Evolutionary conservation across 2,113 vertebrate species (phyloP).

Genomic region (Fukomys damarensis): DNA sequence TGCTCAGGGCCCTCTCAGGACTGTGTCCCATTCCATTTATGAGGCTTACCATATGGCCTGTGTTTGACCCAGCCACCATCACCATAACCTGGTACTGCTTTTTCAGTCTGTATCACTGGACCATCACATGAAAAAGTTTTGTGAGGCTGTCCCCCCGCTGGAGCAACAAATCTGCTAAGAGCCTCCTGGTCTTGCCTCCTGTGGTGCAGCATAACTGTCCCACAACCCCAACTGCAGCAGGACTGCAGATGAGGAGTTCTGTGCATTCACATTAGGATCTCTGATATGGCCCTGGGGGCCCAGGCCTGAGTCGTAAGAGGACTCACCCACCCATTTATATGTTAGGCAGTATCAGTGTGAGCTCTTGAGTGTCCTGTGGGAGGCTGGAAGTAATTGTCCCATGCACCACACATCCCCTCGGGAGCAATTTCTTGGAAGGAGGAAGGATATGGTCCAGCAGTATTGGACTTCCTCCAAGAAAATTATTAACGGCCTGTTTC

Average conservation of each 20-base stretch:
- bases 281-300: not conserved
- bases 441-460: not conserved
- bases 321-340: not conserved
- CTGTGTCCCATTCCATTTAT: too few species aligned
- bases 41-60: not conserved
- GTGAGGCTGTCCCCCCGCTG: not conserved
- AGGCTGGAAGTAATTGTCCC: not conserved
- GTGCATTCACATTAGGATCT: not conserved
- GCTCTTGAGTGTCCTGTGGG: not conserved
- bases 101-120: not conserved
- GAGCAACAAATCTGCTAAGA: not conserved
- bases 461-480: not conserved
- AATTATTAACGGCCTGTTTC: not conserved
- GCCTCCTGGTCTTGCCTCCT: not conserved
- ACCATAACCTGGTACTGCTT: not conserved
- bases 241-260: not conserved
- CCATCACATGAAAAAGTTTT: not conserved
- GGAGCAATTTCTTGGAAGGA: not conserved
- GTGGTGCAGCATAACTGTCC: not conserved
- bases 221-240: not conserved
- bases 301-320: not conserved
- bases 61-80: not conserved
- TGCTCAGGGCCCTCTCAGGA: too few species aligned
- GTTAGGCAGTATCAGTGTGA: not conserved
- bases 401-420: not conserved